A percentile compares a stretch with the other conserved stretches of the same genome.
Evolutionary conservation across 2,888 invertebrate genomes (phyloP).

Genomic region (Ganaspis brasiliensis): DNA sequence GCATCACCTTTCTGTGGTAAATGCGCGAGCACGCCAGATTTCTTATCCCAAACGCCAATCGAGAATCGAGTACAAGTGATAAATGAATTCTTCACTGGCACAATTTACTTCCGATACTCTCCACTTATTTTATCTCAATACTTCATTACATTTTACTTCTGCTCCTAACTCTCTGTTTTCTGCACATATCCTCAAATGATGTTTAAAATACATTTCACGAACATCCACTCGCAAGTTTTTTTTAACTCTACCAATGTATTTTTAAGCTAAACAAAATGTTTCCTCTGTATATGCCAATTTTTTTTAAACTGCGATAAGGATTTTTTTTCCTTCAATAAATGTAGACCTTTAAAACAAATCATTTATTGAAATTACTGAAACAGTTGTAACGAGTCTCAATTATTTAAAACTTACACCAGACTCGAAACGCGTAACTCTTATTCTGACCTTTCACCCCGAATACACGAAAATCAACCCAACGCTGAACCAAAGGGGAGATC

Average conservation of each 20-base stretch:
- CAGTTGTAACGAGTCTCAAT: too few species aligned
- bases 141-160: not conserved
- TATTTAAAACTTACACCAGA: too few species aligned
- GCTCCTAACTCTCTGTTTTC: not conserved
- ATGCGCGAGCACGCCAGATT: slow-evolving; percentile 50
- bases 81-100: not conserved
- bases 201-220: not conserved
- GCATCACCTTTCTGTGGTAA: slow-evolving; percentile 47
- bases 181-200: not conserved
- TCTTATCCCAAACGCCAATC: slow-evolving; percentile 40
- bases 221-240: not conserved
- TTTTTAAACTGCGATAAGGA: not conserved
- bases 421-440: too few species aligned
- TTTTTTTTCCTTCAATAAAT: not conserved
- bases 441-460: too few species aligned
- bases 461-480: too few species aligned
- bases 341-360: too few species aligned
- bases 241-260: not conserved
- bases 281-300: not conserved
- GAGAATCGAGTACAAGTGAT: slow-evolving; percentile 12
- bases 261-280: not conserved
- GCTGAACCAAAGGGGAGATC: too few species aligned
- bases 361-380: too few species aligned
- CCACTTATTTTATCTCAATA: slow-evolving; percentile 13
- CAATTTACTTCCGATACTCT: slow-evolving; percentile 25